These are phyloP conservation scores for Platerodrilus igneus DNA, from an alignment of 2,888 invertebrate genomes.

Conservation along the genomic window DNA sequence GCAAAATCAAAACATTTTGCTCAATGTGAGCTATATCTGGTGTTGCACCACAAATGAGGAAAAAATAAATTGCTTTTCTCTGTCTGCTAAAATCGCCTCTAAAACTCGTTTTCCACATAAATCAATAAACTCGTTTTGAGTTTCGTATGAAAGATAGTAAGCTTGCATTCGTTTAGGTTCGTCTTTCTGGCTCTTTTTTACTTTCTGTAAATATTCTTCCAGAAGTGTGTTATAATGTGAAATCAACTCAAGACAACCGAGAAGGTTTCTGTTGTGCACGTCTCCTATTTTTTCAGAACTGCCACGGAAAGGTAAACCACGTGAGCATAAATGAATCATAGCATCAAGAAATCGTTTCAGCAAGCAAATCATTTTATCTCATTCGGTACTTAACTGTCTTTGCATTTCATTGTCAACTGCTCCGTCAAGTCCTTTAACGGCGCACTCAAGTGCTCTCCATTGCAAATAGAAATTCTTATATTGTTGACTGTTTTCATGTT, in stretches of 20 bases:
- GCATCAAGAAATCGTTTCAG: slow-evolving; percentile 1
- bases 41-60: neutral
- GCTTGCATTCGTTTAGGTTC: slow-evolving; percentile 3
- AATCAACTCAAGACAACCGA: slow-evolving; percentile 10
- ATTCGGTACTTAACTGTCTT: slow-evolving; percentile 3
- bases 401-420: slow-evolving; percentile 4
- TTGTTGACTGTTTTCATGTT: no score
- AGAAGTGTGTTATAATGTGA: slow-evolving; percentile 10
- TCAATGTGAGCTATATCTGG: neutral
- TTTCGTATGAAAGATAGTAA: neutral
- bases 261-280: slow-evolving; percentile 2
- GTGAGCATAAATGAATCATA: neutral
- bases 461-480: slow-evolving; percentile 2
- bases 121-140: slow-evolving; percentile 1
- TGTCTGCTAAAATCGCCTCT: neutral
- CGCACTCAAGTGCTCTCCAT: slow-evolving; percentile 3
- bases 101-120: slow-evolving; percentile 2
- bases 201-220: slow-evolving; percentile 10
- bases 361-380: slow-evolving; percentile 5
- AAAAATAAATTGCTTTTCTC: slow-evolving; percentile 2
- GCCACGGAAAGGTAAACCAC: slow-evolving; percentile 1
- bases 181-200: slow-evolving; percentile 9
- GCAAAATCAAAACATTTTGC: neutral
- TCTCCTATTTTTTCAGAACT: slow-evolving; percentile 4
- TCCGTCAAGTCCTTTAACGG: neutral